These are phyloP conservation scores for Holocentrus rufus DNA, from an alignment of 2,797 vertebrate genomes.

Conservation along the genomic window DNA sequence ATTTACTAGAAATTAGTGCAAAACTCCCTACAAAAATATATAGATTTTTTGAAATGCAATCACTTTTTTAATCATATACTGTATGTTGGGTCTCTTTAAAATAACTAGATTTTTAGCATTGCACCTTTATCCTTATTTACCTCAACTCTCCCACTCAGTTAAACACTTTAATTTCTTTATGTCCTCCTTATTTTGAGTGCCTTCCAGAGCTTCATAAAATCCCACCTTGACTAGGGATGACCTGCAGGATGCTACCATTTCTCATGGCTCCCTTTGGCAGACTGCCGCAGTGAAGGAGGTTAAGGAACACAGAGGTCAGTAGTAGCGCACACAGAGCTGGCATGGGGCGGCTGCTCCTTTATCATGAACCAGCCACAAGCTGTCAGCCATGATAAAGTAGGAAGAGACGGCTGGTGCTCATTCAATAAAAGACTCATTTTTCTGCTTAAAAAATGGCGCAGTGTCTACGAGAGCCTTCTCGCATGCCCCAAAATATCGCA, in stretches of 20 bases:
- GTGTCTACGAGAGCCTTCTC: neutral
- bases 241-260: conserved; percentile 41
- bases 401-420: conserved; percentile 41
- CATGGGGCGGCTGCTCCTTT: conserved; percentile 35
- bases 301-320: conserved; percentile 60
- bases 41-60: too few relatives aligned
- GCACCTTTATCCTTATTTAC: neutral
- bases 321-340: conserved; percentile 40
- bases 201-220: neutral
- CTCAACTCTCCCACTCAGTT: conserved; percentile 11
- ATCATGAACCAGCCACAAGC: conserved; percentile 46
- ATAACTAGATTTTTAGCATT: neutral
- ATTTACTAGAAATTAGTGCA: too few relatives aligned
- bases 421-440: conserved; percentile 59
- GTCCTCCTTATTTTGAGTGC: neutral
- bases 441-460: conserved; percentile 40
- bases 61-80: too few relatives aligned
- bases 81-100: too few relatives aligned
- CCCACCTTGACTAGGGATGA: conserved; percentile 23
- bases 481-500: conserved; percentile 18
- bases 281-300: conserved; percentile 49
- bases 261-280: conserved; percentile 39
- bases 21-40: too few relatives aligned
- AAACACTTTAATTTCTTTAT: conserved; percentile 15
- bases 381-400: conserved; percentile 64